phyloP scores from a whole-genome alignment of 1,140 invertebrate genomes.

The Hyposmocoma kahamanoa region DNA sequence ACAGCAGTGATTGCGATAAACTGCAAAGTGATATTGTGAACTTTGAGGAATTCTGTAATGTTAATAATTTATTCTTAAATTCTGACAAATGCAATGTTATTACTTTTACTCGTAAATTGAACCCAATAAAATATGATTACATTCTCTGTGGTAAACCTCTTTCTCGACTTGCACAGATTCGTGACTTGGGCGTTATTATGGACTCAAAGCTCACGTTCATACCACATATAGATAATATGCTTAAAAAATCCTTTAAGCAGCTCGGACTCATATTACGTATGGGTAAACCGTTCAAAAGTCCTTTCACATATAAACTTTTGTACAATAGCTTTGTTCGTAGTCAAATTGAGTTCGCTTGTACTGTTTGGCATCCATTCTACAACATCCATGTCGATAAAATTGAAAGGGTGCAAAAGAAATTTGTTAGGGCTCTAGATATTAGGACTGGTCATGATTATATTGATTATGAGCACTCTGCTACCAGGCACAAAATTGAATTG shows the following conservation, averaged over 20 bases:
- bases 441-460: neutral
- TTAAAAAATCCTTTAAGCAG: constrained; percentile 5
- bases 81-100: constrained; percentile 3
- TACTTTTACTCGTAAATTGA: neutral
- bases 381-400: neutral
- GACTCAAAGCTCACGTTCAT: constrained; percentile 2
- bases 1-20: neutral
- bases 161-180: neutral
- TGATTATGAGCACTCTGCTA: too few relatives aligned
- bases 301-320: neutral
- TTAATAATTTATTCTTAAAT: neutral
- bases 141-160: neutral
- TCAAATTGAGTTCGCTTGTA: neutral
- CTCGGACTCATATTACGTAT: neutral
- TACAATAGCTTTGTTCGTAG: constrained; percentile 8
- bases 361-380: constrained; percentile 2
- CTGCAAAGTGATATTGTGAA: neutral
- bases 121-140: neutral
- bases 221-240: neutral
- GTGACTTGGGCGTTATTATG: constrained; percentile 5
- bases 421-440: neutral
- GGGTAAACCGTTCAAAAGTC: neutral
- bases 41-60: neutral
- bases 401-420: constrained; percentile 6
- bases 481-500: too few relatives aligned